Evolutionary conservation across 2,113 vertebrate species (phyloP), one percentile per base, ranked within the genome.

Genomic region (Labeo catla): DNA sequence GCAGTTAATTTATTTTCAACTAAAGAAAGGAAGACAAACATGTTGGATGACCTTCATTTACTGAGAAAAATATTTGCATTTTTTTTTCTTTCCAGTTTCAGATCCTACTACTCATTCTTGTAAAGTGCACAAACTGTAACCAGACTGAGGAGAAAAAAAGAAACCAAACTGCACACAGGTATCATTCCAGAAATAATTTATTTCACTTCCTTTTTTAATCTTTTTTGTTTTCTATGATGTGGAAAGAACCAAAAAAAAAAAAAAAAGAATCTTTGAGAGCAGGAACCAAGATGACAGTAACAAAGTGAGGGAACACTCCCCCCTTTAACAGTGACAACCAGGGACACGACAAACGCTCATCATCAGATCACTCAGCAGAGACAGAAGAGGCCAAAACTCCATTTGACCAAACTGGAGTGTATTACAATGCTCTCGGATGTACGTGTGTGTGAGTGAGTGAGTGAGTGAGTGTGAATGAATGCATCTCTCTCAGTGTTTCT

Each of bases 131-230:
- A 47, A 49, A 76, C 47, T 36, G 36, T 28, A 23, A 76, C 47
- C 74, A 76, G 43, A 73, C 63, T 23, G 43, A 59, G 70, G 1
- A 86, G 89, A n/a, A 89, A 93, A 90, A 93, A 90, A 92, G 92
- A 66, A 52, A 57, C 61, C 87, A 92, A 84, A 92, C 89, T 84
- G 92, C 90, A 91, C 91, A 93, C 93, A 81, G 88, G 91, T 91
- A 92, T 93, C 92, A 94, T 91, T 94, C 92, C 90, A 93, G 92
- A 93, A 94, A 89, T 93, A 90, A 92, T 92, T 92, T 91, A 92
- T 94, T 95, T 95, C 93, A 95, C 90, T 95, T 95, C 91, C 91
- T n/a, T 89, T 94, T 89, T 93, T 93, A 89, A 94, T 94, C 93
- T n/a, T n/a, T 94, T 94, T 92, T 92, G 86, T 93, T 92, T 94